phyloP scores from a whole-genome alignment of 2,888 invertebrate species.

The Prosapia bicincta region DNA sequence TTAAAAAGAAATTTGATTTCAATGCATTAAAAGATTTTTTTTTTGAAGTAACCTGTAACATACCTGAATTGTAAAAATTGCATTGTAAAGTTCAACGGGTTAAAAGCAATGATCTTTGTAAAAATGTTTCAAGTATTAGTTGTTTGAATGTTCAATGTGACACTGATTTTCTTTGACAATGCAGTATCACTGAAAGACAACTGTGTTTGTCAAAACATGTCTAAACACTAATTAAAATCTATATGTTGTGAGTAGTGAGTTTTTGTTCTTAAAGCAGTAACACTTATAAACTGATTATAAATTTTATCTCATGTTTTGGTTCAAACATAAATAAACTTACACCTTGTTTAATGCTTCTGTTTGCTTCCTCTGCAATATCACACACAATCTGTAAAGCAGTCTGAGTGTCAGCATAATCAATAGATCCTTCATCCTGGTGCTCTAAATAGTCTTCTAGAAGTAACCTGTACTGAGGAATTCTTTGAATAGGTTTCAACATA shows the following conservation, averaged over 20 bases:
- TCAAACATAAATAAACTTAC: slow-evolving; percentile 48
- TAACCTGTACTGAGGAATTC: slow-evolving; percentile 62
- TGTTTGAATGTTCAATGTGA: no score
- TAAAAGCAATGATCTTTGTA: no score
- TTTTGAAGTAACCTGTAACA: no score
- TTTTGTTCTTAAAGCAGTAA: neutral
- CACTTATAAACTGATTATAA: no score
- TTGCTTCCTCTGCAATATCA: slow-evolving; percentile 56
- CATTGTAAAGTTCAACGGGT: no score
- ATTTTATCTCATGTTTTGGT: neutral
- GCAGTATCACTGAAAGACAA: neutral
- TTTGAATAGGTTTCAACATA: slow-evolving; percentile 64
- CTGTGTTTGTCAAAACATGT: slow-evolving; percentile 6
- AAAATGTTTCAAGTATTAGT: no score
- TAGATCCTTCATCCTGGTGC: slow-evolving; percentile 49
- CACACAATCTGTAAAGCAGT: slow-evolving; percentile 54
- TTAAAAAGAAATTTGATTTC: no score
- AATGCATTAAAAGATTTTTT: no score
- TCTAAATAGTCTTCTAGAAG: slow-evolving; percentile 58
- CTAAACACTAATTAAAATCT: no score
- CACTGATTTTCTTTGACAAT: no score
- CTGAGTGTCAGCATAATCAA: slow-evolving; percentile 57
- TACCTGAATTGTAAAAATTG: no score
- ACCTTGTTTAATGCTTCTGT: slow-evolving; percentile 53
- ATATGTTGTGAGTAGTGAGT: slow-evolving; percentile 43